These are phyloP conservation scores for Pseudanteris insignis DNA, from an alignment of 2,888 invertebrate species.

Conservation along the genomic window DNA sequence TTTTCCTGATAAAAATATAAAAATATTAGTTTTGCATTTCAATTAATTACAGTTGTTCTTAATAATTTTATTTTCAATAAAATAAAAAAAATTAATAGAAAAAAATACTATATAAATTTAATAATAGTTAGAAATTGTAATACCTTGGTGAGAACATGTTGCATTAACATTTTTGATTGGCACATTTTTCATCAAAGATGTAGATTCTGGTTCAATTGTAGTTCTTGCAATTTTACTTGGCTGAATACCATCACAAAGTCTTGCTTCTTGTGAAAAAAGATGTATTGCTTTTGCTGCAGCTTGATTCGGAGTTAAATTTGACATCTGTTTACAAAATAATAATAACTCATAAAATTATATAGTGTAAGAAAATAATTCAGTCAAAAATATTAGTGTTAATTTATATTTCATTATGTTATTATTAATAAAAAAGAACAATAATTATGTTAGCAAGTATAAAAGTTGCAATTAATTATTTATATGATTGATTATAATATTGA, in stretches of 20 bases:
- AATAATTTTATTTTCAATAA: background rate
- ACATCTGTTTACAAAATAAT: constrained; percentile 68
- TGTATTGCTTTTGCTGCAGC: constrained; percentile 90
- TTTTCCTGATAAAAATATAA: constrained; percentile 56
- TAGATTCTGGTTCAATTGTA: constrained; percentile 63
- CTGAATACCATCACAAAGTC: constrained; percentile 79
- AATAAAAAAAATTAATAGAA: background rate
- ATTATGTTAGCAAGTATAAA: too few relatives aligned
- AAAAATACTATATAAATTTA: constrained; percentile 2
- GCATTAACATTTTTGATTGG: constrained; percentile 64
- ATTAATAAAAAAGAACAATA: too few relatives aligned
- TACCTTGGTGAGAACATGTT: constrained; percentile 65
- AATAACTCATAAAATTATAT: too few relatives aligned
- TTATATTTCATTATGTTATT: too few relatives aligned
- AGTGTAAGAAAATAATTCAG: too few relatives aligned
- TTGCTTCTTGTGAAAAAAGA: constrained; percentile 84
- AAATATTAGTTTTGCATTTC: background rate
- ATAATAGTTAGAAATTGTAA: too few relatives aligned
- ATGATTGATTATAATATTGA: too few relatives aligned
- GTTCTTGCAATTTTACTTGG: constrained; percentile 79
- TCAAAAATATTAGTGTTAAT: too few relatives aligned
- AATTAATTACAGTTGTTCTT: background rate
- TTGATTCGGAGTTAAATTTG: constrained; percentile 84
- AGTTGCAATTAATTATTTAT: too few relatives aligned
- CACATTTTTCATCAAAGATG: constrained; percentile 61